These are phyloP conservation scores for Corythaeola cristata DNA, from an alignment of 2,113 vertebrate genomes.

Conservation along the genomic window DNA sequence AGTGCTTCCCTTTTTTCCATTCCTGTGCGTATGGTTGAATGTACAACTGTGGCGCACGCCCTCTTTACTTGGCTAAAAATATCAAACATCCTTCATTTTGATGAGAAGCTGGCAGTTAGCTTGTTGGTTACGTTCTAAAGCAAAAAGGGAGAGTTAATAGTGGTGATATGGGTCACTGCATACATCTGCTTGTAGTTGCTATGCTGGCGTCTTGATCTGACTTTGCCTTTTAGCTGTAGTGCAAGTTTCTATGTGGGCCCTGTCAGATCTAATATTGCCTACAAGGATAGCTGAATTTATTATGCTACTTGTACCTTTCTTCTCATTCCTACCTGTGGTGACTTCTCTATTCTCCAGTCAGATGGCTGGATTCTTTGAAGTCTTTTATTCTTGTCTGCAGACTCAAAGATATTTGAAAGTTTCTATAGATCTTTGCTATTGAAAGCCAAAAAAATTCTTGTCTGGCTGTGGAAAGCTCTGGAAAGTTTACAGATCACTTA, in stretches of 20 bases:
- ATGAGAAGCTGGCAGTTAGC: background rate
- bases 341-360: conserved; percentile 29
- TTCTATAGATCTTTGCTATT: background rate
- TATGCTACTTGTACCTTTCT: conserved; percentile 14
- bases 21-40: background rate
- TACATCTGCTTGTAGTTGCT: background rate
- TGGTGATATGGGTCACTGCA: background rate
- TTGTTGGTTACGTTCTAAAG: background rate
- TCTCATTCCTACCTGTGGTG: conserved; percentile 12
- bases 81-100: background rate
- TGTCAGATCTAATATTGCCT: conserved; percentile 58
- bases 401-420: background rate
- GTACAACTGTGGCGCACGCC: background rate
- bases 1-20: background rate
- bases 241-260: background rate
- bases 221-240: conserved; percentile 51
- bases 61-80: background rate
- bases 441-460: background rate
- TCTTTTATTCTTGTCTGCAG: background rate
- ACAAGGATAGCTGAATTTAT: conserved; percentile 39
- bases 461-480: background rate
- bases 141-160: background rate
- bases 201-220: conserved; percentile 10
- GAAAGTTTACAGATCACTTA: background rate
- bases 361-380: conserved; percentile 4